Percentiles rank a stretch among this genome's conserved stretches.
Conservation (phyloP, 2,888 invertebrate species). For the Drosophila histrio region DNA sequence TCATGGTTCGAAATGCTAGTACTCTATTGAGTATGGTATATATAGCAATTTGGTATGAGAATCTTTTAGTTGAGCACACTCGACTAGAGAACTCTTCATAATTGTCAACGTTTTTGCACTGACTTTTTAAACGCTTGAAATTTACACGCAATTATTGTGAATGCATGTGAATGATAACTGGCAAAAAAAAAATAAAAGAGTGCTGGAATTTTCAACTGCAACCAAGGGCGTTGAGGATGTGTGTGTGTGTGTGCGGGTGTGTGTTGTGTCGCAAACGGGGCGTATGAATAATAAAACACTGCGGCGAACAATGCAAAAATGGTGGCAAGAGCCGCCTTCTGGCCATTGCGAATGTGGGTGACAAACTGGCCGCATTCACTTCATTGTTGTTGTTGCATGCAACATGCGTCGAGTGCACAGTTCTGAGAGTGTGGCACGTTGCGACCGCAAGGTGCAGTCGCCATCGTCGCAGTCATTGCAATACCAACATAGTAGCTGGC, state of each 20-base stretch:
- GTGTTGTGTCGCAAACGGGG: conserved; percentile 17
- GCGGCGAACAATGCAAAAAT: conserved; percentile 40
- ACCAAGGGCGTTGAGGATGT: neutral
- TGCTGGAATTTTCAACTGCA: conserved; percentile 22
- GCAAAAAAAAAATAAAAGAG: neutral
- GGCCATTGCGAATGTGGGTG: conserved; percentile 42
- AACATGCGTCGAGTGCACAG: conserved; percentile 35
- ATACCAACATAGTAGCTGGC: conserved; percentile 15
- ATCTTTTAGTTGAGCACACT: conserved; percentile 18
- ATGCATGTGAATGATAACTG: conserved; percentile 42
- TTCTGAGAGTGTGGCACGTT: neutral
- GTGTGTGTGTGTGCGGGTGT: neutral
- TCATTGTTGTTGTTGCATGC: conserved; percentile 15
- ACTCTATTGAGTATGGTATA: neutral
- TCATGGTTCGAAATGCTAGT: neutral
- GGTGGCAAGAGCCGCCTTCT: conserved; percentile 17
- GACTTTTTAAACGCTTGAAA: conserved; percentile 49
- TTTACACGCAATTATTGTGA: conserved; percentile 68
- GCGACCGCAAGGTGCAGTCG: conserved; percentile 23
- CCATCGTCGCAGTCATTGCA: neutral
- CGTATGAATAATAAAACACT: conserved; percentile 56
- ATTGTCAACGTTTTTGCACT: conserved; percentile 13
- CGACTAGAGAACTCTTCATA: neutral
- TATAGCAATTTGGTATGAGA: neutral
- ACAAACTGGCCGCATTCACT: conserved; percentile 55